Evolutionary conservation across 2,797 vertebrate genomes (phyloP), one percentile per base, ranked within the genome.

Genomic region (Microctenopoma steveboyesi): DNA sequence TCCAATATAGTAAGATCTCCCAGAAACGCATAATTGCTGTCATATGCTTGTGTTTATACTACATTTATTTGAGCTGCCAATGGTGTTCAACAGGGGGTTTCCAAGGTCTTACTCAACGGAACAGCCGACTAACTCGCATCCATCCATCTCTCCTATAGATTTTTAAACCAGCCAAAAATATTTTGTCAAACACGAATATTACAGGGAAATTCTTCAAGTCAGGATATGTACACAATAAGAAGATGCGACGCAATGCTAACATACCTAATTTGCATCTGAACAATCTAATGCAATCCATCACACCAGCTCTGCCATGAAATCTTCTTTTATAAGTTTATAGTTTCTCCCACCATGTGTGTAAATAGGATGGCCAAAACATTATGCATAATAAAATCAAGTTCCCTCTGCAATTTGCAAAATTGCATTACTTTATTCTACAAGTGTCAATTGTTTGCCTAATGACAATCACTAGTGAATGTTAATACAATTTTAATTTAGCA

Each of bases 1-100:
- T 69, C 81, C 69, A 89, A 90, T 86, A 89, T 86, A 65, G 11
- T 56, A 75, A 78, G 65, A 73, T 74, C 64, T 84, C 74, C 63
- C 63, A 76, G 72, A 64, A 85, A 79, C 69, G 39, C 71, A 71
- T 91, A 91, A 92, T 93, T 86, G 83, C 85, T 88, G 86, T 93
- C 90, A 92, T 71, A 88, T 86, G 92, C 72, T 83, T 76, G 72
- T 70, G 76, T 86, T 90, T 81, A 86, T 79, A 71, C 75, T 76
- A 77, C 71, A 79, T 84, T 88, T 80, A 86, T 76, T 79, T 55
- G 64, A 58, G 75, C 63, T 75, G 75, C 59, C 81, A 59, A 53
- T 67, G 45, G 50, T 22, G 62, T 69, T 74, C 55, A 30, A 52
- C 0, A 7, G 69, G 72, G 66, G 67, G 64, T 72, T 72, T 64